These are phyloP conservation scores for Tympanuchus pallidicinctus DNA, from an alignment of 2,113 vertebrate genomes.

Conservation along the genomic window DNA sequence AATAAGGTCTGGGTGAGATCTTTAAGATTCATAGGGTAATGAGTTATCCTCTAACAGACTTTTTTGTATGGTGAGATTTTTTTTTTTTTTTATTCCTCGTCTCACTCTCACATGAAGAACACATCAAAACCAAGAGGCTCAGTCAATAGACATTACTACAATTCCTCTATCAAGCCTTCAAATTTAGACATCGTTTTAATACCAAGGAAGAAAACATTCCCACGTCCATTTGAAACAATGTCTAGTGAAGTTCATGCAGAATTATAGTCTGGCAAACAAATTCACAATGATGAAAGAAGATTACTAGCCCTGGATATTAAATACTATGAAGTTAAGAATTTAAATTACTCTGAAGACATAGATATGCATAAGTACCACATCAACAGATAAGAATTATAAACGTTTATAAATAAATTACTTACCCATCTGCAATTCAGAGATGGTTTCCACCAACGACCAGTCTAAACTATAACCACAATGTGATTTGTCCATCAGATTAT, in stretches of 20 bases:
- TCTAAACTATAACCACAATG: conserved; percentile 96
- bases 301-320: neutral
- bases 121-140: neutral
- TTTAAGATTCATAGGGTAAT: neutral
- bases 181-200: neutral
- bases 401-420: conserved; percentile 39
- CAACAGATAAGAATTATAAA: neutral
- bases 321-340: neutral
- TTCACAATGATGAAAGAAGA: neutral
- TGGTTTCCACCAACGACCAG: conserved; percentile 96
- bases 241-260: neutral
- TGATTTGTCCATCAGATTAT: conserved; percentile 96
- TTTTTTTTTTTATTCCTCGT: neutral
- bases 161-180: neutral
- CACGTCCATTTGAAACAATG: neutral
- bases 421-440: conserved; percentile 98
- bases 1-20: neutral
- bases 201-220: neutral
- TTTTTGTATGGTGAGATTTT: neutral
- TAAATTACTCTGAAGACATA: neutral
- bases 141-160: neutral
- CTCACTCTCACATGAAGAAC: neutral
- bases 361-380: neutral
- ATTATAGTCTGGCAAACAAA: neutral
- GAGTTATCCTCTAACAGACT: neutral